Evolutionary conservation across 1,140 invertebrate genomes (phyloP).

Genomic region (Drosophila ogumai): DNA sequence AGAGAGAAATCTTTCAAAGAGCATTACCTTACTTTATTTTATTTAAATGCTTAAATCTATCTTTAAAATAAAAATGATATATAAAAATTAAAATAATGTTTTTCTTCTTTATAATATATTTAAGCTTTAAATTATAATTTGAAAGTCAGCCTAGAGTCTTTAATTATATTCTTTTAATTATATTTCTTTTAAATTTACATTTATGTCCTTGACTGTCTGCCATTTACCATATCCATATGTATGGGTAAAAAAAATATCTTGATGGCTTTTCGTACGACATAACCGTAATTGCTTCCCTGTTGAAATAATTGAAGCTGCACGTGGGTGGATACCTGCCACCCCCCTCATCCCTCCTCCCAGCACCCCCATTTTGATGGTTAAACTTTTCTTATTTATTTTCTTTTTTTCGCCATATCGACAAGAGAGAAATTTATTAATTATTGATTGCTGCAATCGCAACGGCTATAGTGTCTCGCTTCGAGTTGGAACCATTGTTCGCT

Average conservation of each 20-base stretch:
- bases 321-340: conserved; percentile 41
- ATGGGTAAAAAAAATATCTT: conserved; percentile 62
- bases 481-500: conserved; percentile 34
- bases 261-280: conserved; percentile 78
- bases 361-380: conserved; percentile 11
- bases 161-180: too few species aligned
- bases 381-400: conserved; percentile 1
- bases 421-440: conserved; percentile 79
- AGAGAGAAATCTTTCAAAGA: too few species aligned
- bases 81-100: too few species aligned
- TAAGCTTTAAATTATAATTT: too few species aligned
- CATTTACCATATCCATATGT: conserved; percentile 21
- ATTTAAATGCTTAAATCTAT: too few species aligned
- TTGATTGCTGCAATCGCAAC: conserved; percentile 57
- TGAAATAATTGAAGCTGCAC: conserved; percentile 55
- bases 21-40: too few species aligned
- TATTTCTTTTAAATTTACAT: background rate
- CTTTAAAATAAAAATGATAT: too few species aligned
- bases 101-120: too few species aligned
- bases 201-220: conserved; percentile 8
- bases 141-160: too few species aligned
- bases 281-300: conserved; percentile 76
- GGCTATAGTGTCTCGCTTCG: conserved; percentile 11
- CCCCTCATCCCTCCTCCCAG: background rate
- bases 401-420: conserved; percentile 43